A percentile compares a stretch with the other conserved stretches of the same genome.
phyloP scores from a whole-genome alignment of 2,113 vertebrate genomes.

The Aphelocoma coerulescens region DNA sequence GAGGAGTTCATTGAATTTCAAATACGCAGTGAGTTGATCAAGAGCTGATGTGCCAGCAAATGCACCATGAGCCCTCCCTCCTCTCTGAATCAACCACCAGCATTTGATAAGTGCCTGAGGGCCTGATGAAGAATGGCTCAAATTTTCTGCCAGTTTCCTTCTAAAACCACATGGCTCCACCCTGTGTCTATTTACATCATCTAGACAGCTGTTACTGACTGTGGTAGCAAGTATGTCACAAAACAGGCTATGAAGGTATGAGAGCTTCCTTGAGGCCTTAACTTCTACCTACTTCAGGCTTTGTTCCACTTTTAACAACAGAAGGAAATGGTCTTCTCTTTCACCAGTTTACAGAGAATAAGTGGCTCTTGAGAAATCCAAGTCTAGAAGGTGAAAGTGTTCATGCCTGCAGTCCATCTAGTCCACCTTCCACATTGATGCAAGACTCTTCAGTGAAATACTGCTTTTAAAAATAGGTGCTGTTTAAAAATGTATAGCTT shows the following conservation, averaged over 20 bases:
- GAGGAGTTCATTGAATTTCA: neutral
- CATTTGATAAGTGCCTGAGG: neutral
- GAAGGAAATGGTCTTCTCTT: neutral
- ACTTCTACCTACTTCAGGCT: neutral
- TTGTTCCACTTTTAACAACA: neutral
- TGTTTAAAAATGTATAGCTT: neutral
- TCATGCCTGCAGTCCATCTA: neutral
- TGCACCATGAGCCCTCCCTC: neutral
- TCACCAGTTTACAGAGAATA: neutral
- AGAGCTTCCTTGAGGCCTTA: neutral
- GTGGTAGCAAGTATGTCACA: neutral
- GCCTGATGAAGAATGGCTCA: neutral
- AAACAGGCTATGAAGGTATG: neutral
- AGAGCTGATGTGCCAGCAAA: neutral
- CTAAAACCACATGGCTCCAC: neutral
- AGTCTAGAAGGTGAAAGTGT: neutral
- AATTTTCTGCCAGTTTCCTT: neutral
- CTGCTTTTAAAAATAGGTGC: constrained; percentile 12
- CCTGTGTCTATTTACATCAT: neutral
- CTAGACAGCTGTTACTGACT: neutral
- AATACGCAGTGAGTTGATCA: neutral
- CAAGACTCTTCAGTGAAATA: neutral
- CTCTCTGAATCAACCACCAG: neutral
- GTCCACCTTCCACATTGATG: neutral
- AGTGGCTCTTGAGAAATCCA: neutral